Base-by-base conservation (phyloP, 1,140 invertebrate species). In the Ditylenchus dipsaci region DNA sequence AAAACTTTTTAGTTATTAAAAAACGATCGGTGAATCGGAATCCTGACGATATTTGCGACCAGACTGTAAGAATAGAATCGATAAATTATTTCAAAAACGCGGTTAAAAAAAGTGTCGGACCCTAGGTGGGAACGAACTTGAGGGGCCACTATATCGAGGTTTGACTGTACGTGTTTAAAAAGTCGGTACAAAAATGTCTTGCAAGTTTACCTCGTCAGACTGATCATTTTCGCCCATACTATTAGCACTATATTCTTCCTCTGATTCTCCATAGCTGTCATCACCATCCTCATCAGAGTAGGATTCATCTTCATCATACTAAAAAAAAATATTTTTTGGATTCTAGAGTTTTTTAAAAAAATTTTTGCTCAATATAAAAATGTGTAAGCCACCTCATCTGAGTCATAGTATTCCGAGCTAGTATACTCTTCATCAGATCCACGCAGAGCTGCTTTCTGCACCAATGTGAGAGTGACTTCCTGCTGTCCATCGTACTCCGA, bases 361-460 rank as follows among this genome's bases (percentile, higher is more conserved):
- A 7, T 53, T 53, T 53, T 53, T 53, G 49, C 43, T 45, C 43
- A 45, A 45, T 53, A 17, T 26, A 53, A 21, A 21, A 53, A 8
- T 19, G 49, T 26, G 3, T 23, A 61, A 7, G 3, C 15, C 3
- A 61, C 59, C 59, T 61, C 27, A 19, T 23, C 74, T 72, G 27
- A 53, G 49, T 53, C 49, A 53, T 53, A 53, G 23, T 53, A 53
- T 53, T 53, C 49, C 49, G 68, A 66, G 27, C 73, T 74, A 29
- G 73, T 71, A 59, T 78, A 78, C 5, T 70, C 62, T 30, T 81
- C 81, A 21, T 81, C 79, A 8, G 73, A 77, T 30, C 68, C 76
- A 23, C 70, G 72, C 69, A 78, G 59, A 7, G 79, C 79, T 8
- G 74, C 75, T 26, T 69, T 60, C 53, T 81, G 74, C 0, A 82